These are phyloP conservation scores for Amphipyra tragopoginis DNA, from an alignment of 2,888 invertebrate genomes.

Conservation along the genomic window DNA sequence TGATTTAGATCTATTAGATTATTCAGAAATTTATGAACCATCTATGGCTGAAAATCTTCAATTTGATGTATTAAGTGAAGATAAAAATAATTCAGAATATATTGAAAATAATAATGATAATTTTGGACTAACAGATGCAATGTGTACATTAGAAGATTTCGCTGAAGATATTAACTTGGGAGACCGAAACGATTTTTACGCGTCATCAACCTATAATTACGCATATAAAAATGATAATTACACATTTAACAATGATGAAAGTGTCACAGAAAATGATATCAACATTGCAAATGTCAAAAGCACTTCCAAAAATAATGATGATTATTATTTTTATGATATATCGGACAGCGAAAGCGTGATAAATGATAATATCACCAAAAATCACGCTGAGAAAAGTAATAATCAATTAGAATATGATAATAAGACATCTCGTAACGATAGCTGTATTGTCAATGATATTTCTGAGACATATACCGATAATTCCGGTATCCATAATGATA, in stretches of 20 bases:
- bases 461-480: background rate
- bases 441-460: background rate
- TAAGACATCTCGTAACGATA: no score
- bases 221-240: background rate
- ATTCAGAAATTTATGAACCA: constrained; percentile 27
- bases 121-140: background rate
- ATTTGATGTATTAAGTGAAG: constrained; percentile 1
- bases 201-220: background rate
- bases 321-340: background rate
- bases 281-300: background rate
- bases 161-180: background rate
- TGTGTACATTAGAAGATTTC: constrained; percentile 21
- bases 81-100: background rate
- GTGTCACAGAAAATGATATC: background rate
- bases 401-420: no score
- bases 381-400: no score
- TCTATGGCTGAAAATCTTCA: background rate
- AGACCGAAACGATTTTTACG: background rate
- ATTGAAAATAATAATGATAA: background rate
- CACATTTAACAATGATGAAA: background rate
- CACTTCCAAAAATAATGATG: background rate
- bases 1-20: constrained; percentile 39
- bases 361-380: background rate
- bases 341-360: background rate
- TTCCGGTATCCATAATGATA: background rate